Evolutionary conservation across 2,113 vertebrate species (phyloP), one percentile per base, ranked within the genome.

Genomic region (Xiphias gladius): DNA sequence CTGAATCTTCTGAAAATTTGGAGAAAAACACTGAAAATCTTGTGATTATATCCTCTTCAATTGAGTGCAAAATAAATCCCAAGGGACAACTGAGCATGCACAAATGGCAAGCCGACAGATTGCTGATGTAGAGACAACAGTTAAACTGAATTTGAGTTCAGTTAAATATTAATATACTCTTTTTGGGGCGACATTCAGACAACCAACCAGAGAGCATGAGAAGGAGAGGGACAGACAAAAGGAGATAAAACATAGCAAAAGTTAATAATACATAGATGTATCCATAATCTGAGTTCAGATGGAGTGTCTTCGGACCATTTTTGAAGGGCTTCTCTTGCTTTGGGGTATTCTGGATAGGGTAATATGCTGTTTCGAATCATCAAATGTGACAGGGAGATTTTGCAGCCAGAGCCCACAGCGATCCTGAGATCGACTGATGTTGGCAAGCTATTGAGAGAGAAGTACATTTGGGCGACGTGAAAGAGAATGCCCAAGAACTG

Each of bases 321-420:
- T 52, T 46, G 59, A 84, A 73, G 30, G 62, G 62, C 30, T 83
- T 72, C 39, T 59, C 26, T 46, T 86, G 24, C 58, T 79, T 61
- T 79, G 72, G 37, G 63, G 41, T 59, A 52, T 63, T 73, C 78
- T 82, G 74, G 54, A 37, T 20, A 20, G 20, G 30, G 32, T 80
- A 30, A 82, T 63, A 26, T 22, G 32, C 69, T 80, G 83, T 87
- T 84, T 76, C 64, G 54, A 80, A 83, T 88, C 82, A 89, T 89
- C 76, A 82, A 32, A 89, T 78, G 71, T 76, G 83, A 87, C 80
- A 75, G 85, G 46, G 70, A 74, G 80, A 63, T 82, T 92, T 91
- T 75, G 74, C 75, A 74, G 76, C 67, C 50, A 65, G 57, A 83
- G 83, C 69, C 63, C 24, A 58, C 54, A 62, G 80, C 62, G 26